Conservation (phyloP, 2,888 invertebrate species). For the Parnassius mnemosyne region DNA sequence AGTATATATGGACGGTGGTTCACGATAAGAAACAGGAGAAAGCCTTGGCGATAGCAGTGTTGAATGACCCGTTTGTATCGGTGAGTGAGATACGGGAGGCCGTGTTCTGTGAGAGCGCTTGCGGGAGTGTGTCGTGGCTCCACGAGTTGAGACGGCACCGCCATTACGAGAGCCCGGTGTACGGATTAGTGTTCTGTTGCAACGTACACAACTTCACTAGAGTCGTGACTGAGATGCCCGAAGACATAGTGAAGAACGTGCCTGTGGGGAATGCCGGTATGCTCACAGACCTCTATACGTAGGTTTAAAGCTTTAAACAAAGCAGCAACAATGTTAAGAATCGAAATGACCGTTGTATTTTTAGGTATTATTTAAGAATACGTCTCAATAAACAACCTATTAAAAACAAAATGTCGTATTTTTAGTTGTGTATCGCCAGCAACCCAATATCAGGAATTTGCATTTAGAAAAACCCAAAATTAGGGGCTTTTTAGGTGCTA, state of each 20-base stretch:
- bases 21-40: conserved; percentile 35
- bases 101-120: conserved; percentile 66
- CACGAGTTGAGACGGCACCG: conserved; percentile 47
- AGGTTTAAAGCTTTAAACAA: background rate
- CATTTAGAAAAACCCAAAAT: no score
- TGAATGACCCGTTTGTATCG: conserved; percentile 70
- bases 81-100: conserved; percentile 65
- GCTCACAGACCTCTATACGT: conserved; percentile 39
- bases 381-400: no score
- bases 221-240: conserved; percentile 50
- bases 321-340: background rate
- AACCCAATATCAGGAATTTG: no score
- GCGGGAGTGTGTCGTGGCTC: conserved; percentile 57
- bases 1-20: conserved; percentile 65
- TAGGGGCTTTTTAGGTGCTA: no score
- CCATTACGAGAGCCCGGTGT: conserved; percentile 59
- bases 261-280: conserved; percentile 46
- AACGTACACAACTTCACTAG: conserved; percentile 46
- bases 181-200: conserved; percentile 70
- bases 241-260: conserved; percentile 34
- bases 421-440: no score
- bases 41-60: conserved; percentile 55
- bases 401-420: no score
- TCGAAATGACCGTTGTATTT: no score
- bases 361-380: no score